A percentile compares a stretch with the other conserved stretches of the same genome.
Conservation (phyloP, 2,113 vertebrate species). For the Ageneiosus marmoratus region DNA sequence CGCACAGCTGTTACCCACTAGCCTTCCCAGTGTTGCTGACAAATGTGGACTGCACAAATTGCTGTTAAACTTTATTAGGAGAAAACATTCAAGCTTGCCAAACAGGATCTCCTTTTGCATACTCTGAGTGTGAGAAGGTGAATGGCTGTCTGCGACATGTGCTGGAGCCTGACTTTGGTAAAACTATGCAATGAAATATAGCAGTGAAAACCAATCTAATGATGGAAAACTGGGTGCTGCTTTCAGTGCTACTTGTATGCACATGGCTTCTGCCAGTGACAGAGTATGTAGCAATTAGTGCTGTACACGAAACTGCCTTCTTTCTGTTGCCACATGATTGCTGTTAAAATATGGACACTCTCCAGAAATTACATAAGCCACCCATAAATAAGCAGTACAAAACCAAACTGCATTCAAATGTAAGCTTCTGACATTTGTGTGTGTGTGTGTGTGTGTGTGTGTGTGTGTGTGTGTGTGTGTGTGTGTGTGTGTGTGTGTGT, state of each 20-base stretch:
- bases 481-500: conserved; percentile 9
- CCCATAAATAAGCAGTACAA: conserved; percentile 38
- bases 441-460: conserved; percentile 11
- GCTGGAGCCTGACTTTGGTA: neutral
- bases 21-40: conserved; percentile 64
- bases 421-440: conserved; percentile 5
- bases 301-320: conserved; percentile 24
- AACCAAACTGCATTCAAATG: conserved; percentile 26
- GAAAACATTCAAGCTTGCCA: conserved; percentile 60
- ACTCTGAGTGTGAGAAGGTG: conserved; percentile 23
- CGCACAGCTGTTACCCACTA: conserved; percentile 61
- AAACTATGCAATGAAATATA: conserved; percentile 11
- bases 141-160: conserved; percentile 18
- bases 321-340: conserved; percentile 30
- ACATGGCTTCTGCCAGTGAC: conserved; percentile 24
- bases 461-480: conserved; percentile 28
- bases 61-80: conserved; percentile 63
- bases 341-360: conserved; percentile 33
- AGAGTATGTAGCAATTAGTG: conserved; percentile 18
- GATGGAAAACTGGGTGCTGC: conserved; percentile 8
- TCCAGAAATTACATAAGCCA: conserved; percentile 34
- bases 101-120: conserved; percentile 56
- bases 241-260: neutral
- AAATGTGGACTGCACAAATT: conserved; percentile 57
- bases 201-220: neutral